Conservation (phyloP, 2,113 vertebrate species). For the Thymallus thymallus region DNA sequence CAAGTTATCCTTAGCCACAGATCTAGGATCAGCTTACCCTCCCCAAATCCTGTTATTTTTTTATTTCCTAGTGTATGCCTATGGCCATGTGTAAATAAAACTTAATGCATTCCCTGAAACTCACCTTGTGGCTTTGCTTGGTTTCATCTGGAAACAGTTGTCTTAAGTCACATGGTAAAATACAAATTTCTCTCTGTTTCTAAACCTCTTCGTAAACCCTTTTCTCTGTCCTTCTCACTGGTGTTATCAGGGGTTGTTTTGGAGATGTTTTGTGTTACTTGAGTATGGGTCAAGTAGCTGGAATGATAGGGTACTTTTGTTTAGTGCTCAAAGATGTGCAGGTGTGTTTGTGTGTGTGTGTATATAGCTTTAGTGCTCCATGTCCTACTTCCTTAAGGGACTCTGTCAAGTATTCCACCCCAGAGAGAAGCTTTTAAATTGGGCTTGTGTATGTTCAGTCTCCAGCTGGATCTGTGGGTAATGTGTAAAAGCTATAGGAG, state of each 20-base stretch:
- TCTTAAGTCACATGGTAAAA: neutral
- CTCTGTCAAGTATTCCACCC: slow-evolving; percentile 8
- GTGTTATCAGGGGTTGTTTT: slow-evolving; percentile 6
- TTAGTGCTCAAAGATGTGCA: slow-evolving; percentile 3
- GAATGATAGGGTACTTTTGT: slow-evolving; percentile 5
- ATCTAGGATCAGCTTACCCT: no score
- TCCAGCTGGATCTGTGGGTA: slow-evolving; percentile 33
- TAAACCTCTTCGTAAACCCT: neutral
- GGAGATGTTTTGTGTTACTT: slow-evolving; percentile 2
- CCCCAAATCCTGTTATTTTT: no score
- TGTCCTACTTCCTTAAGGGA: slow-evolving; percentile 10
- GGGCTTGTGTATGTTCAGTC: slow-evolving; percentile 13
- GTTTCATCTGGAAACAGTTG: neutral
- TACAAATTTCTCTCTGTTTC: neutral
- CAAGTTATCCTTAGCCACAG: neutral
- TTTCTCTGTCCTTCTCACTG: neutral
- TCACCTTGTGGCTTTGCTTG: neutral
- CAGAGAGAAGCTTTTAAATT: slow-evolving; percentile 9
- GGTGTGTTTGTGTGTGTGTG: slow-evolving; percentile 4
- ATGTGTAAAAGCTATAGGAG: slow-evolving; percentile 49
- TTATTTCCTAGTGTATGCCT: neutral
- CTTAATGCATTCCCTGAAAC: neutral
- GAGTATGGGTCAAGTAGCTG: neutral
- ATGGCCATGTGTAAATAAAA: neutral
- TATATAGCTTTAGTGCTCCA: slow-evolving; percentile 9